These are phyloP conservation scores for Callorhinus ursinus DNA, from an alignment of 2,113 vertebrate species.

Conservation along the genomic window DNA sequence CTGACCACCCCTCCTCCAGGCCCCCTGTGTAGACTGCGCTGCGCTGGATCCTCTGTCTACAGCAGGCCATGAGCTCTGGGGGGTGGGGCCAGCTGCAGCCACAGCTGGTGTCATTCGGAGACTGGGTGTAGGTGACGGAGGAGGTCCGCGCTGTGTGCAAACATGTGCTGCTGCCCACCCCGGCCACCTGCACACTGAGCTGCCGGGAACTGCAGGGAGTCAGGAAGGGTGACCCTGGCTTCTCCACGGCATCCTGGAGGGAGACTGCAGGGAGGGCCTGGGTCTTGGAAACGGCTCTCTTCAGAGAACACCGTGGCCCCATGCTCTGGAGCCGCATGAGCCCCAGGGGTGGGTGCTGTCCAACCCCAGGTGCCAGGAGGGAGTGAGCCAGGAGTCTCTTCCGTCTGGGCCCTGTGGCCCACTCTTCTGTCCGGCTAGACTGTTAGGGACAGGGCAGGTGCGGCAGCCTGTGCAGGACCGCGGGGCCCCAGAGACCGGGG, in stretches of 20 bases:
- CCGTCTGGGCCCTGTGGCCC: not conserved
- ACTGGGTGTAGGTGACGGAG: not conserved
- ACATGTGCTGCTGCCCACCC: too few species aligned
- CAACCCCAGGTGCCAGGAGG: fast-evolving
- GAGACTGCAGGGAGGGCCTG: not conserved
- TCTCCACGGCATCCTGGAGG: not conserved
- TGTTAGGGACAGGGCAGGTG: not conserved
- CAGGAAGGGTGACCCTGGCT: not conserved
- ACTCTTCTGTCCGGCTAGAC: fast-evolving
- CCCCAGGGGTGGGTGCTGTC: not conserved
- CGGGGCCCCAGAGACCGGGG: not conserved
- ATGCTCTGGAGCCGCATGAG: too few species aligned
- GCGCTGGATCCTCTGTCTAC: not conserved
- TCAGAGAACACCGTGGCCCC: too few species aligned
- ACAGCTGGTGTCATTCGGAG: not conserved
- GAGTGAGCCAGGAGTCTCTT: not conserved
- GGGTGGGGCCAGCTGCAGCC: not conserved
- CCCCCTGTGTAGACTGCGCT: not conserved
- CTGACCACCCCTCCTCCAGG: not conserved
- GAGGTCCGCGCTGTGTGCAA: not conserved
- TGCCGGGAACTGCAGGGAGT: not conserved
- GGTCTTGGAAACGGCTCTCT: not conserved
- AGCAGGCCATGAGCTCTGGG: not conserved
- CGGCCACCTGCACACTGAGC: fast-evolving
- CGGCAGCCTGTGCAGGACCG: not conserved